A percentile compares a stretch with the other conserved stretches of the same genome.
Conservation (phyloP, 2,888 invertebrate genomes). For the Pachliopta kotzebuea region DNA sequence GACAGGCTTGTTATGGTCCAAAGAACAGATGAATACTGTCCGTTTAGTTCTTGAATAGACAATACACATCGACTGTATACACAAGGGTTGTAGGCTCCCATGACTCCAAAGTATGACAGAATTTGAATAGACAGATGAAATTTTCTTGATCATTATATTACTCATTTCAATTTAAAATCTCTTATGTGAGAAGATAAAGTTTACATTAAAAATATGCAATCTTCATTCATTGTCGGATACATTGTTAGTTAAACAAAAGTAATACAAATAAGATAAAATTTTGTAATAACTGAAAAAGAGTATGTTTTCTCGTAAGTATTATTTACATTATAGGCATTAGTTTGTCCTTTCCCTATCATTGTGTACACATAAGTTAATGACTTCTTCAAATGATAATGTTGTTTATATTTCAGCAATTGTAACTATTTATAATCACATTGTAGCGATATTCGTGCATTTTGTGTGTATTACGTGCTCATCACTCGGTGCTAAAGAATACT, state of each 20-base stretch:
- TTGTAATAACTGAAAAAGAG: background rate
- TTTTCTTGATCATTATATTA: too few relatives aligned
- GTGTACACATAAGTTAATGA: conserved; percentile 54
- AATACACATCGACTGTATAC: too few relatives aligned
- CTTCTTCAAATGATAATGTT: conserved; percentile 59
- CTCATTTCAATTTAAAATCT: too few relatives aligned
- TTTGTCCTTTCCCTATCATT: conserved; percentile 35
- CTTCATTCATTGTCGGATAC: too few relatives aligned
- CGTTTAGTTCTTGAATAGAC: too few relatives aligned
- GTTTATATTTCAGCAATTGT: conserved; percentile 47
- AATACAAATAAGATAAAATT: background rate
- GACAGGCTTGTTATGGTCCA: too few relatives aligned
- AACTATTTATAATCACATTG: conserved; percentile 37
- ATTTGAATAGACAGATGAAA: too few relatives aligned
- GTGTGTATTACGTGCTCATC: conserved; percentile 24
- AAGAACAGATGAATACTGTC: too few relatives aligned
- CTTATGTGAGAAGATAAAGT: too few relatives aligned
- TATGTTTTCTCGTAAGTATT: conserved; percentile 1
- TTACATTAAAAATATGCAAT: too few relatives aligned
- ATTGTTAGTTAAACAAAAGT: background rate
- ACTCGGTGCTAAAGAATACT: background rate
- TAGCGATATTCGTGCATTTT: conserved; percentile 26
- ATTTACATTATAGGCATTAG: conserved; percentile 4
- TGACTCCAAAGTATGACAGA: too few relatives aligned
- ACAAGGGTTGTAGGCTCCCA: too few relatives aligned